Conservation (phyloP, 2,888 invertebrate genomes). For the Hoplodrina blanda region DNA sequence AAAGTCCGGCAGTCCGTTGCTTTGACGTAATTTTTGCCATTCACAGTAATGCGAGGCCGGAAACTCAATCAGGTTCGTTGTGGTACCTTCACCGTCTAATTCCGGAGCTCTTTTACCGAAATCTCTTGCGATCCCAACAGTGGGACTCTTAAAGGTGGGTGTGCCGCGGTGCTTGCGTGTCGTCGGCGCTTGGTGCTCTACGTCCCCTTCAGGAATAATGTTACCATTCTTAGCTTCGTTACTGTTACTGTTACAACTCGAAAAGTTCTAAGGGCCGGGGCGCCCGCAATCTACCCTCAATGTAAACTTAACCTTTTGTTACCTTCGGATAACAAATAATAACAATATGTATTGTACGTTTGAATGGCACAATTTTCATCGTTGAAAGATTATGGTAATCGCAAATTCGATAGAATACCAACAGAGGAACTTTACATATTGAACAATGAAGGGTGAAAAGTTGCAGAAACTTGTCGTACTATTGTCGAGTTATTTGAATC, state of each 20-base stretch:
- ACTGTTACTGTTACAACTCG: slow-evolving; percentile 21
- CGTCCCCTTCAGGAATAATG: slow-evolving; percentile 80
- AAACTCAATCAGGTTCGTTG: slow-evolving; percentile 66
- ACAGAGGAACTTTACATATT: slow-evolving; percentile 41
- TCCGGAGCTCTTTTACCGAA: slow-evolving; percentile 86
- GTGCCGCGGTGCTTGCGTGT: slow-evolving; percentile 79
- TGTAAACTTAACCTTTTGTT: slow-evolving; percentile 47
- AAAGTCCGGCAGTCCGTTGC: slow-evolving; percentile 59
- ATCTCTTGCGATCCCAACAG: slow-evolving; percentile 84
- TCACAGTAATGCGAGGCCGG: slow-evolving; percentile 64
- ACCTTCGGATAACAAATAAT: slow-evolving; percentile 37
- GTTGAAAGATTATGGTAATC: slow-evolving; percentile 61
- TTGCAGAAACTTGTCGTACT: slow-evolving; percentile 42
- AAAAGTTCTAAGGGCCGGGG: slow-evolving; percentile 11
- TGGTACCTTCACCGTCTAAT: slow-evolving; percentile 82
- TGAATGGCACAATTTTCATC: slow-evolving; percentile 38
- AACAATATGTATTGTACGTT: slow-evolving; percentile 50
- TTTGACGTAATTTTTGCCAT: slow-evolving; percentile 66
- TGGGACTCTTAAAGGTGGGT: slow-evolving; percentile 85
- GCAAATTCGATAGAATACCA: slow-evolving; percentile 33
- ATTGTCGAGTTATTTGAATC: slow-evolving; percentile 62
- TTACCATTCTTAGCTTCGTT: slow-evolving; percentile 53
- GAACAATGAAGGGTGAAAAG: slow-evolving; percentile 52
- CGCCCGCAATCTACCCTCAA: slow-evolving; percentile 24
- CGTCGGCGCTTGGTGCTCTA: slow-evolving; percentile 76